These are phyloP conservation scores for Agonum fuliginosum DNA, from an alignment of 2,888 invertebrate species.

Conservation along the genomic window DNA sequence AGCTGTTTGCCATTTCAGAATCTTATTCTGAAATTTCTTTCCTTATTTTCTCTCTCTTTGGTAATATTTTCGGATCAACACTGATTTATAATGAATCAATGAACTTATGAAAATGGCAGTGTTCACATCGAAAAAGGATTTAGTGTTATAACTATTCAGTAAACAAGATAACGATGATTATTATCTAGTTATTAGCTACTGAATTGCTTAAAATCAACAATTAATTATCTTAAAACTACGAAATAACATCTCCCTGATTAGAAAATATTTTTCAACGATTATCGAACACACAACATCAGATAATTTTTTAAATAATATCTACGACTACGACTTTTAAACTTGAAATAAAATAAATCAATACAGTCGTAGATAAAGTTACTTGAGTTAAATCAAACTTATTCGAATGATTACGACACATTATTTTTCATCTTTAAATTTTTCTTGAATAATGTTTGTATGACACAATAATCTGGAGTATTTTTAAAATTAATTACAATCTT, in stretches of 20 bases:
- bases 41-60: background rate
- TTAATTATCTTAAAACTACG: constrained; percentile 51
- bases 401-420: too few relatives aligned
- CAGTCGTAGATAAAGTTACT: too few relatives aligned
- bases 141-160: constrained; percentile 48
- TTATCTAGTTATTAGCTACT: constrained; percentile 53
- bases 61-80: constrained; percentile 61
- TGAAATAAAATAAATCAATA: too few relatives aligned
- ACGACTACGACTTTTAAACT: too few relatives aligned
- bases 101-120: constrained; percentile 69
- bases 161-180: constrained; percentile 57
- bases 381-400: too few relatives aligned
- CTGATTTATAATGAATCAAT: constrained; percentile 66
- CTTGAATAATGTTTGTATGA: too few relatives aligned
- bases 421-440: too few relatives aligned
- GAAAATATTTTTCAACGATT: constrained; percentile 43
- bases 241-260: constrained; percentile 56
- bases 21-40: background rate
- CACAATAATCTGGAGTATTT: too few relatives aligned
- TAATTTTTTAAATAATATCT: too few relatives aligned
- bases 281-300: constrained; percentile 19
- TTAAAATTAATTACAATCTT: too few relatives aligned
- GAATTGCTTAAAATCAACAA: constrained; percentile 60
- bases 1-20: background rate
- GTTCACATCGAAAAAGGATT: constrained; percentile 67